Evolutionary conservation across 1,140 invertebrate species (phyloP), one percentile per base, ranked within the genome.

Genomic region (Aphaenogaster floridana): DNA sequence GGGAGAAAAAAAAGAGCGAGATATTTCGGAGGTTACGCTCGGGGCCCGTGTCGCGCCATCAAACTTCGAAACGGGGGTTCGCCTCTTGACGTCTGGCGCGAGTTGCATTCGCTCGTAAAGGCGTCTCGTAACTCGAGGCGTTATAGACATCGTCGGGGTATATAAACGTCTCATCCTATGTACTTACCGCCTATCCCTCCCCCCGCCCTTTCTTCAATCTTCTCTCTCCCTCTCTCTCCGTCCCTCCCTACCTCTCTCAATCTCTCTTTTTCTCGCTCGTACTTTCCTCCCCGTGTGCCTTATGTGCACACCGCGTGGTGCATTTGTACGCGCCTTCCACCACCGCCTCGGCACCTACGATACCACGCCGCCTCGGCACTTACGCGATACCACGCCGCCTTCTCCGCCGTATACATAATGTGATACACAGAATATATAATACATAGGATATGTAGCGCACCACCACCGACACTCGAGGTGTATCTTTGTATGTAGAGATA

Each of bases 161-260:
- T 95, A 95, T 95, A 95, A 95, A 95, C 94, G 95, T 95, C 95
- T 95, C 94, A 94, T 95, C 95, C 95, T 94, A 95, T 95, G 94
- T 95, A 94, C 94, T 95, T 95, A 95, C 93, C 92, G 86, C 42
- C 34, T 68, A 76, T 88, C 48, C 54, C 52, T 83, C 78, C 50
- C 52, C 74, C 50, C 80, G 48, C 54, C 21, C 54, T 36, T 28
- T 21, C 11, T 39, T n/a, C n/a, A 69, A 48, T 50, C 69, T 52
- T 21, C 42, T 34, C 52, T 42, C 28, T 11, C 50, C n/a, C 45
- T 21, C 42, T 52, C 57, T 17, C 48, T 34, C 64, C 28, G 28
- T 34, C 52, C 34, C 28, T 11, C 50, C n/a, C 45, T 21, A 28
- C 28, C 42, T 52, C 57, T 28, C 48, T 34, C 64, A 28, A 28